These are phyloP conservation scores for Drosophila takahashii DNA, from an alignment of 1,140 invertebrate species.

Conservation along the genomic window DNA sequence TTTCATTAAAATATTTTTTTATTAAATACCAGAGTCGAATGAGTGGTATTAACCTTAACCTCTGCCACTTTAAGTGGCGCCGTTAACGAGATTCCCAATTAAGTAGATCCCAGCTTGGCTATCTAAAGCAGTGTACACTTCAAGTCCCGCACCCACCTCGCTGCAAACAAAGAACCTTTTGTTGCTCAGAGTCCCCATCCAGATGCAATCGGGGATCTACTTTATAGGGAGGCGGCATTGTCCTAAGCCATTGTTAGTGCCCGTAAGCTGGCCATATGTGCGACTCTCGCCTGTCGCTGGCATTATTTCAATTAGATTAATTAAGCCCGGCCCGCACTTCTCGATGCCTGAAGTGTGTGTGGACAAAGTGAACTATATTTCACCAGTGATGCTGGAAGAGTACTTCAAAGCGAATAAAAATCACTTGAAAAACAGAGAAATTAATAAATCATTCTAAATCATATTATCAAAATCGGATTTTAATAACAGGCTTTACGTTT, in stretches of 20 bases:
- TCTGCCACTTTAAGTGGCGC: slow-evolving; percentile 12
- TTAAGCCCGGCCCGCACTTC: slow-evolving; percentile 27
- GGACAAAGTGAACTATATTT: not conserved
- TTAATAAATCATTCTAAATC: too few species aligned
- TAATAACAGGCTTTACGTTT: too few species aligned
- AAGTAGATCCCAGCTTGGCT: slow-evolving; percentile 23
- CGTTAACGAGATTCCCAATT: slow-evolving; percentile 29
- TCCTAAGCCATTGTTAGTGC: slow-evolving; percentile 40
- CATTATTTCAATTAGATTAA: slow-evolving; percentile 60
- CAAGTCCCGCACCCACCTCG: not conserved
- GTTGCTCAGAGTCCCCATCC: slow-evolving; percentile 9
- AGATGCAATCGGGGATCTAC: slow-evolving; percentile 24
- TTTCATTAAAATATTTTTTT: slow-evolving; percentile 3
- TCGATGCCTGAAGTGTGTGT: slow-evolving; percentile 1
- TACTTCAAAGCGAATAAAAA: not conserved
- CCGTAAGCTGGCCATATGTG: slow-evolving; percentile 29
- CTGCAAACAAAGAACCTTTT: slow-evolving; percentile 37
- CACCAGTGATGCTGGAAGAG: slow-evolving; percentile 2
- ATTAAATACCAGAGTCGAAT: slow-evolving; percentile 2
- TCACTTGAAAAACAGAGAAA: too few species aligned
- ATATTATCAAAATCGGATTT: too few species aligned
- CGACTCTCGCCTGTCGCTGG: slow-evolving; percentile 29
- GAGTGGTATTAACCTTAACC: slow-evolving; percentile 4
- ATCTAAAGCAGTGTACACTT: slow-evolving; percentile 21
- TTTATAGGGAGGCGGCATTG: slow-evolving; percentile 33